Percentiles rank a stretch among this genome's conserved stretches.
phyloP scores from a whole-genome alignment of 2,888 invertebrate species.

The Stenoptilia bipunctidactyla region DNA sequence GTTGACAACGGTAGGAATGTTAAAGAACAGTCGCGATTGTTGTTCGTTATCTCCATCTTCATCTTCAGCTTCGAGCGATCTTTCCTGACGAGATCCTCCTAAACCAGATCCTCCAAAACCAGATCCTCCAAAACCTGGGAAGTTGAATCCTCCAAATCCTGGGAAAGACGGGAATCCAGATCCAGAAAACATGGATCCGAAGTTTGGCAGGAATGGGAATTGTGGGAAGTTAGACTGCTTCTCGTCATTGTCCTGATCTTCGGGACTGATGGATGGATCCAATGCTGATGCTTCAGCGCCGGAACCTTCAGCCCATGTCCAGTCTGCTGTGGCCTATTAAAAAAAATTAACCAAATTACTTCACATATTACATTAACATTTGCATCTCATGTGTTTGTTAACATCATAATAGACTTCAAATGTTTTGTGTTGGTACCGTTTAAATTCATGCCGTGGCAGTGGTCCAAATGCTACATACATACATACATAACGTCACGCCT shows the following conservation, averaged over 20 bases:
- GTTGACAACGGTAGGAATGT: slow-evolving; percentile 1
- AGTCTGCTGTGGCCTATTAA: neutral
- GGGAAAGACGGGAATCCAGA: too few relatives aligned
- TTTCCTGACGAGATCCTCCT: neutral
- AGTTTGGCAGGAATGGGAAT: neutral
- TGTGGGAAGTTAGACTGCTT: neutral
- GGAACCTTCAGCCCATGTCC: neutral
- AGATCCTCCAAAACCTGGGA: neutral
- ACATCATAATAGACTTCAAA: too few relatives aligned
- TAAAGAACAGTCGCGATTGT: neutral
- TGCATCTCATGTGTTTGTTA: too few relatives aligned
- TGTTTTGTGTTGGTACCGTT: too few relatives aligned
- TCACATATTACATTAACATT: too few relatives aligned
- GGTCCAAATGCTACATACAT: too few relatives aligned
- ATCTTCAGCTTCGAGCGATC: neutral
- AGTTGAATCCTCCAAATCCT: neutral
- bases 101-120: neutral
- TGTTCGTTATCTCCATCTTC: neutral
- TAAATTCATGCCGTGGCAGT: too few relatives aligned
- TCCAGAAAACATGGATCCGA: neutral
- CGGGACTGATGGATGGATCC: neutral
- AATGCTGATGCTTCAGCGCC: neutral
- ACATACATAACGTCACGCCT: too few relatives aligned
- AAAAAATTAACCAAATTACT: too few relatives aligned
- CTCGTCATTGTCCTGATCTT: neutral